Evolutionary conservation across 2,888 invertebrate genomes (phyloP), one percentile per base, ranked within the genome.

Genomic region (Eupithecia tripunctaria): DNA sequence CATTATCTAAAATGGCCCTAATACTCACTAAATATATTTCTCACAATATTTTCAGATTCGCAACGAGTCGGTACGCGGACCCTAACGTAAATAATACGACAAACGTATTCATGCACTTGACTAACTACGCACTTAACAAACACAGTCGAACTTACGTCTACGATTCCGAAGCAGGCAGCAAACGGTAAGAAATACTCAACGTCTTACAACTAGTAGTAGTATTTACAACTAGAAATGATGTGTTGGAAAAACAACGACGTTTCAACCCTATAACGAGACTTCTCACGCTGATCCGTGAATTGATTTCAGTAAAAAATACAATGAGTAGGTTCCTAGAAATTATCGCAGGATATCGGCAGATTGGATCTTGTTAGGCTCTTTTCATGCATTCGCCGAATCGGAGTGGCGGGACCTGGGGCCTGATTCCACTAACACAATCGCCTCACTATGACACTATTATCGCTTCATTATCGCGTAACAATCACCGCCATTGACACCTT

Each of bases 41-140:
- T 12, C 1, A 21, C 47, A 51, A 51, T 25, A 74, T 27, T 80
- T 82, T 38, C 73, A 96, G 98, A 82, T 98, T 99, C 88, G 98
- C 98, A 2, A 99, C 99, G 1, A 97, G 96, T 81, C 96, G 97
- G 79, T 99, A 99, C 86, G 96, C 96, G 71, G 97, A 98, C 83
- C 98, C 98, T 0, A 97, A 96, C 43, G 95, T 96, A 18, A 96
- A 96, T 77, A 99, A 99, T 84, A 96, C 97, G 10, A 96, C 96
- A 0, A 98, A 99, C 87, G 96, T 98, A 21, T 98, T 97, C 86
- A 99, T 99, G 98, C 99, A 99, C 87, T 92, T 99, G 74, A 99
- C 99, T 14, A 99, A 99, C 91, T 99, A 99, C 87, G 97, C 99
- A 0, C 96, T 99, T 25, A 99, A 99, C 88, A 98, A 98, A 87